Conservation (phyloP, 2,113 vertebrate genomes). For the Lagopus leucura region DNA sequence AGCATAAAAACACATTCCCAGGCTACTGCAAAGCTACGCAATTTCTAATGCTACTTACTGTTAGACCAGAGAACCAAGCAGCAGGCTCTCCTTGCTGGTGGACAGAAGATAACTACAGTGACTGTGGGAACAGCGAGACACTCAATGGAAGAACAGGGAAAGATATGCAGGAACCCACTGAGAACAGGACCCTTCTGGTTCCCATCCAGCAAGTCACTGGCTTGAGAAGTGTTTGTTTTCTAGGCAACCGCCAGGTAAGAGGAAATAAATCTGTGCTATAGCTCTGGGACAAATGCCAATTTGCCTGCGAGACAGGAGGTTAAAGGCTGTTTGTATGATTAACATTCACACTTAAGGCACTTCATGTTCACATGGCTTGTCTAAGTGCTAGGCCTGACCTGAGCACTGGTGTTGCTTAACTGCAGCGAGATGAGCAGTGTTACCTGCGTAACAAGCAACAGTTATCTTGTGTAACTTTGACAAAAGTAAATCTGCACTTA, state of each 20-base stretch:
- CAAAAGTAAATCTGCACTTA: background rate
- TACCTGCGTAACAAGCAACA: background rate
- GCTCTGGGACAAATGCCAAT: conserved; percentile 2
- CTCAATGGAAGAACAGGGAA: background rate
- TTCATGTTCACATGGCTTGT: background rate
- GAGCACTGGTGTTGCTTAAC: background rate
- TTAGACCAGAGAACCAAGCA: background rate
- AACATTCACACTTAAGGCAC: background rate
- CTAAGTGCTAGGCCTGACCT: background rate
- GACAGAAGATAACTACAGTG: background rate
- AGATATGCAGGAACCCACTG: background rate
- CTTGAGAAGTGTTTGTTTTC: background rate
- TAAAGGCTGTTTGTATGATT: conserved; percentile 14
- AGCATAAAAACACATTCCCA: background rate
- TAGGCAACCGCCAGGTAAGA: conserved; percentile 2
- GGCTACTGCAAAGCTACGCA: background rate
- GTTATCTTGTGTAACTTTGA: too few species aligned
- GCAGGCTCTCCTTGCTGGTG: background rate
- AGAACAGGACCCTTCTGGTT: background rate
- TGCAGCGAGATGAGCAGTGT: background rate
- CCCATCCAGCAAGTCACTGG: background rate
- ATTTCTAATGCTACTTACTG: background rate
- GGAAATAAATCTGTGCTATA: background rate
- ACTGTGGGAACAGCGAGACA: background rate
- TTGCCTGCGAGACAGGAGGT: background rate